phyloP scores from a whole-genome alignment of 2,888 invertebrate species.

The Eremobia ochroleuca region DNA sequence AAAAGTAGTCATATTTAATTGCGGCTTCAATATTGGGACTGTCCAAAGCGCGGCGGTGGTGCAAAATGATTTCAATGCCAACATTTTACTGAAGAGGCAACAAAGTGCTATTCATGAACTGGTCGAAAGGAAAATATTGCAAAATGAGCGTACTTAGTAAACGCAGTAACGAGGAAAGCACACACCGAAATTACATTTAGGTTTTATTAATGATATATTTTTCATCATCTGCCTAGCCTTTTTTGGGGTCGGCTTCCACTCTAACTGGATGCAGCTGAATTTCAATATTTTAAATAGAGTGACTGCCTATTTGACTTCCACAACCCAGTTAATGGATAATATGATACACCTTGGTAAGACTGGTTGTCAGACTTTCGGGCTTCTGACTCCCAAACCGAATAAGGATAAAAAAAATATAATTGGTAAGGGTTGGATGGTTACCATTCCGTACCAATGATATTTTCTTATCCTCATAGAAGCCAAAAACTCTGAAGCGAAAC shows the following conservation, averaged over 20 bases:
- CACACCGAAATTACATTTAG: neutral
- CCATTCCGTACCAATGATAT: neutral
- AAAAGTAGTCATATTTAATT: neutral
- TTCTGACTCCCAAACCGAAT: no score
- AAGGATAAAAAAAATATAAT: no score
- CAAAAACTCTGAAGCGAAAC: neutral
- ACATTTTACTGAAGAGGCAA: neutral
- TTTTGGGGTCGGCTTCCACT: no score
- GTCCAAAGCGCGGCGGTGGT: neutral
- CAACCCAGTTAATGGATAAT: no score
- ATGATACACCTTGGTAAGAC: no score
- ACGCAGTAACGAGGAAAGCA: neutral
- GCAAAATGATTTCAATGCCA: neutral
- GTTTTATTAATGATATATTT: no score
- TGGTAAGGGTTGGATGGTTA: no score
- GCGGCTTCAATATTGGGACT: neutral
- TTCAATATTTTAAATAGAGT: no score
- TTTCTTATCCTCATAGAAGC: neutral
- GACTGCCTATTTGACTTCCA: no score
- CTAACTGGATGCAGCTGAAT: no score
- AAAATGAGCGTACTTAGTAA: neutral
- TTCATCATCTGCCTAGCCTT: no score
- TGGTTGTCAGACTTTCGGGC: no score
- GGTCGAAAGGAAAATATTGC: neutral
- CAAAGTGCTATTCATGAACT: neutral